Evolutionary conservation across 2,888 invertebrate species (phyloP), one percentile per base, ranked within the genome.

Genomic region (Platycheirus albimanus): DNA sequence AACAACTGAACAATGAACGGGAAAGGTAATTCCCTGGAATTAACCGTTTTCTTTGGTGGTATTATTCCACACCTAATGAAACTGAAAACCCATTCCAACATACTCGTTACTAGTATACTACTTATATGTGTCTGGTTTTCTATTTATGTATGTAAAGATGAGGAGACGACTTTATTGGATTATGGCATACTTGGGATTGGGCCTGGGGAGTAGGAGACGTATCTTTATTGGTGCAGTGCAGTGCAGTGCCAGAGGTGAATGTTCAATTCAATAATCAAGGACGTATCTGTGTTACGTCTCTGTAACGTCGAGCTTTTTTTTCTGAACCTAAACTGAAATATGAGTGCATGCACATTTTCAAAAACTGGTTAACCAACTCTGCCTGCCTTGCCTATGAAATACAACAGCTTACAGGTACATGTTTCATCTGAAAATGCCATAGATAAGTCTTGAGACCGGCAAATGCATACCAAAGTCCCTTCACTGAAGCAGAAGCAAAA

Each of bases 251-350:
- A n/a, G n/a, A 30, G 28, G 33, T 72, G 45, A 54, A 47, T 28
- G 52, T 66, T n/a, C 54, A 72, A 54, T 45, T 43, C 4, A 72
- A 64, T 15, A 64, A 66, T 66, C 36, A 74, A 74, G 43, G 47
- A 56, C 74, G 45, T 54, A 45, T 52, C 36, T 54, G 3, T 30
- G 8, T 43, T 58, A 58, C 41, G 51, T 49, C 28, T 30, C 17
- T 43, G 61, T 7, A 45, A 30, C 43, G n/a, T n/a, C n/a, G n/a
- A n/a, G n/a, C 30, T 45, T 61, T 61, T 56, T 54, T 30, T 28
- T 30, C n/a, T 17, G 3, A 17, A 10, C 0, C 19, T 10, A 4
- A 56, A 20, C 20, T 64, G 52, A 64, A 45, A 72, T 54, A 45
- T 15, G 19, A 74, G 66, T 20, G n/a, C 28, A 56, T 66, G 64